Evolutionary conservation across 1,140 invertebrate species (phyloP), one percentile per base, ranked within the genome.

Genomic region (Colletes latitarsis): DNA sequence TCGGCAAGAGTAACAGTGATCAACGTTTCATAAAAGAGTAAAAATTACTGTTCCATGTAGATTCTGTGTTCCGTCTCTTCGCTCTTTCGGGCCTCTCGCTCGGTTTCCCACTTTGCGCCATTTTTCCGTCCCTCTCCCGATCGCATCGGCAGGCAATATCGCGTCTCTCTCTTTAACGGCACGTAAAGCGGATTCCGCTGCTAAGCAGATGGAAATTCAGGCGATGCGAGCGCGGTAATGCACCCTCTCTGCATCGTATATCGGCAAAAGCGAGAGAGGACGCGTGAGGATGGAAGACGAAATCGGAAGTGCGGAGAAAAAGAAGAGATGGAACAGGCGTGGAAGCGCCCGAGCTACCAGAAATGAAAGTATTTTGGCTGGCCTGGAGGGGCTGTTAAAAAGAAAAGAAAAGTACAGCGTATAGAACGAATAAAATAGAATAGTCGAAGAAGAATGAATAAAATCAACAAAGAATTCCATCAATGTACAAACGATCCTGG

Each of bases 191-290:
- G 92, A 93, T 93, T 92, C 89, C 85, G 75, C 81, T 83, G 86
- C 88, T 91, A 92, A 93, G 91, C 91, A 91, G 91, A 93, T 91
- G 89, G 89, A 91, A 91, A 92, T 91, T 87, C 89, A 90, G 85
- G 72, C 88, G 83, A 89, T 89, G 87, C 83, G 88, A 91, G 88
- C 88, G 85, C 87, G 87, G 88, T 90, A 90, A 91, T 91, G 89
- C 88, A 85, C 69, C 30, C 49, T 78, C 69, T 78, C 77, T 64
- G 58, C 58, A 57, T 70, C 43, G 46, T 52, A 77, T 70, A 62
- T 77, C 55, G 67, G 41, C 12, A 15, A 17, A 49, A 49, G 43
- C 46, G 43, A 17, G 14, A 41, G 60, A 55, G 52, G 10, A 58
- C 6, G 19, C 12, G 21, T 39, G 21, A 4, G 52, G 43, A 30